Percentiles rank a stretch among this genome's conserved stretches.
Evolutionary conservation across 2,888 invertebrate species (phyloP).

Genomic region (Dorcus hopei): DNA sequence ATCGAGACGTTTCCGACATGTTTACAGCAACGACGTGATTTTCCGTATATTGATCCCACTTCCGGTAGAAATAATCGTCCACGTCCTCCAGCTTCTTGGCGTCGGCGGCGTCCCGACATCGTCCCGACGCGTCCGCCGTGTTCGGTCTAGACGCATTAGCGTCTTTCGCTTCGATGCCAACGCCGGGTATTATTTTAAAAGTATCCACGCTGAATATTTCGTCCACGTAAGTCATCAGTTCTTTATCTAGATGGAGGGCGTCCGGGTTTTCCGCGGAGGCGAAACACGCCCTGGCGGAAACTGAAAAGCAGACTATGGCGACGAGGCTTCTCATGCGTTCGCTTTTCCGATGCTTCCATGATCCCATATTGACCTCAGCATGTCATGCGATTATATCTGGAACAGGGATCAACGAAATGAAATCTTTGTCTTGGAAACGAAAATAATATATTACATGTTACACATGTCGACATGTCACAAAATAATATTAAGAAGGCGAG

Average conservation of each 20-base stretch:
- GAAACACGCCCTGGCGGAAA: slow-evolving; percentile 11
- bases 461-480: too few species aligned
- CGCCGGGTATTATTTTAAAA: slow-evolving; percentile 21
- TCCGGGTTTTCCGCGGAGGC: slow-evolving; percentile 9
- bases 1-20: slow-evolving; percentile 63
- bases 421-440: too few species aligned
- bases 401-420: slow-evolving; percentile 5
- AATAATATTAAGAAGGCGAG: too few species aligned
- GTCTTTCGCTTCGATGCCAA: slow-evolving; percentile 25
- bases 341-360: slow-evolving; percentile 34
- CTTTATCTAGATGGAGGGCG: slow-evolving; percentile 47
- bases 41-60: slow-evolving; percentile 58
- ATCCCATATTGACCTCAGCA: slow-evolving; percentile 35
- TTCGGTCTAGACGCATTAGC: slow-evolving; percentile 12
- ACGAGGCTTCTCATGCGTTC: slow-evolving; percentile 27
- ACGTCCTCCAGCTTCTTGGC: slow-evolving; percentile 43
- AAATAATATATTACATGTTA: too few species aligned
- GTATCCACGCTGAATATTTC: slow-evolving; percentile 55
- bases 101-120: too few species aligned
- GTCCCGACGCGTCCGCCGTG: background rate
- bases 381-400: slow-evolving; percentile 29
- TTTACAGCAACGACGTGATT: slow-evolving; percentile 64
- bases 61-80: slow-evolving; percentile 57
- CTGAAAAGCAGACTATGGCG: slow-evolving; percentile 18
- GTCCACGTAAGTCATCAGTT: slow-evolving; percentile 58